phyloP scores from a whole-genome alignment of 2,797 vertebrate species.

The Scomberomorus guttatus region DNA sequence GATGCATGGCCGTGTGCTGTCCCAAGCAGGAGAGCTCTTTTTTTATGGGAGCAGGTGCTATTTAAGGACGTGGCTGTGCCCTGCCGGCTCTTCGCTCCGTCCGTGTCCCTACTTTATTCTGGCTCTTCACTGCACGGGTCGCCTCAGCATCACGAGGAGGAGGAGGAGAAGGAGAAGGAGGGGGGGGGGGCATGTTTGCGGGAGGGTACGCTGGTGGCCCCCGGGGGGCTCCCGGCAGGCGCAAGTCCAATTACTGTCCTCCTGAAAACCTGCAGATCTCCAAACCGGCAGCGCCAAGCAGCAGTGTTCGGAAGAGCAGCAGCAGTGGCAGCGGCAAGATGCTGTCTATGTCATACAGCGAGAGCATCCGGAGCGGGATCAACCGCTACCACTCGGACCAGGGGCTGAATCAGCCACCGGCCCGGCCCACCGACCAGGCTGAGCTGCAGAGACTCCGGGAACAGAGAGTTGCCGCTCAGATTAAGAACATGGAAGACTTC shows the following conservation, averaged over 20 bases:
- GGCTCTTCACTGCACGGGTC: constrained; percentile 63
- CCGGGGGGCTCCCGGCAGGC: constrained; percentile 61
- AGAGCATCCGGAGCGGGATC: constrained; percentile 95
- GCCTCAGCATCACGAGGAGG: constrained; percentile 54
- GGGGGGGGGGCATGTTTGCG: constrained; percentile 81
- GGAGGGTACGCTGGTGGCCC: constrained; percentile 78
- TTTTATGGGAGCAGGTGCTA: constrained; percentile 80
- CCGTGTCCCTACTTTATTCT: constrained; percentile 62
- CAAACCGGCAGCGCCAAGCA: constrained; percentile 77
- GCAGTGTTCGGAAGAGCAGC: constrained; percentile 84
- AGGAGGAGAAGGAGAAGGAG: constrained; percentile 26
- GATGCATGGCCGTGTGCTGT: constrained; percentile 83
- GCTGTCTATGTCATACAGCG: constrained; percentile 99
- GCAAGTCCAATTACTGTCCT: constrained; percentile 81
- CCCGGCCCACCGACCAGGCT: constrained; percentile 86
- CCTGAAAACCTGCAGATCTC: constrained; percentile 87
- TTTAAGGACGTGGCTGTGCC: constrained; percentile 84
- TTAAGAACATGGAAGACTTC: constrained; percentile 97
- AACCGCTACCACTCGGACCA: constrained; percentile 96
- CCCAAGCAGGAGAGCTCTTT: constrained; percentile 70
- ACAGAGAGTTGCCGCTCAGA: constrained; percentile 91
- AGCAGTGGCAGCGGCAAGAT: constrained; percentile 89
- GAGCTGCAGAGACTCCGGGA: constrained; percentile 94
- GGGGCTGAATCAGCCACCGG: constrained; percentile 90
- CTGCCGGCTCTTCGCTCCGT: constrained; percentile 66